These are phyloP conservation scores for Drosophila longiperda DNA, from an alignment of 2,888 invertebrate genomes.

Conservation along the genomic window DNA sequence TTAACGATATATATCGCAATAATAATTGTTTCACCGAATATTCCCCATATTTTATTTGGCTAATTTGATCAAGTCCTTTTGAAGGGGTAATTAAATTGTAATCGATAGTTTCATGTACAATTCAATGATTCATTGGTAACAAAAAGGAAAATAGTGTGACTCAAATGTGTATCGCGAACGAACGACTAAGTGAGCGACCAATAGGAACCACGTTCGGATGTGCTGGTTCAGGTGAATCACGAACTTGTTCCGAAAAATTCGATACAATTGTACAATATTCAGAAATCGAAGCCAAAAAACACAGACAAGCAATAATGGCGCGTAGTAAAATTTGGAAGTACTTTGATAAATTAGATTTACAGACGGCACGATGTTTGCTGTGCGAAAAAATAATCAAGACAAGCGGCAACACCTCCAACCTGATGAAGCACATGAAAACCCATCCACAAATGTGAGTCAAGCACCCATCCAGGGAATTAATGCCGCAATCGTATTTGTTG, in stretches of 20 bases:
- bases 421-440: conserved; percentile 64
- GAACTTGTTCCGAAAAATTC: conserved; percentile 19
- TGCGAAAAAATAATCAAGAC: conserved; percentile 65
- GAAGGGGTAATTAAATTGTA: neutral
- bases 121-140: neutral
- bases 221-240: conserved; percentile 4
- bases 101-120: neutral
- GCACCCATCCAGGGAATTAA: neutral
- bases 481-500: neutral
- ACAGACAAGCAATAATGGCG: conserved; percentile 55
- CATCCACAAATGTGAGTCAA: conserved; percentile 60
- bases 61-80: neutral
- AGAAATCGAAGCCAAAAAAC: conserved; percentile 47
- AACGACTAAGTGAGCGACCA: neutral
- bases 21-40: neutral
- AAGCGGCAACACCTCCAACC: conserved; percentile 61
- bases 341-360: conserved; percentile 57
- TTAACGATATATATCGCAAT: neutral
- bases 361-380: conserved; percentile 55
- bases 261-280: conserved; percentile 28
- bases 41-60: neutral
- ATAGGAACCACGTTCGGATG: neutral
- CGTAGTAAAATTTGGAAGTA: conserved; percentile 68
- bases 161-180: neutral
- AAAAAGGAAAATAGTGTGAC: neutral